Base-by-base conservation (phyloP, 2,888 invertebrate genomes). In the Oxystoma pomonae region DNA sequence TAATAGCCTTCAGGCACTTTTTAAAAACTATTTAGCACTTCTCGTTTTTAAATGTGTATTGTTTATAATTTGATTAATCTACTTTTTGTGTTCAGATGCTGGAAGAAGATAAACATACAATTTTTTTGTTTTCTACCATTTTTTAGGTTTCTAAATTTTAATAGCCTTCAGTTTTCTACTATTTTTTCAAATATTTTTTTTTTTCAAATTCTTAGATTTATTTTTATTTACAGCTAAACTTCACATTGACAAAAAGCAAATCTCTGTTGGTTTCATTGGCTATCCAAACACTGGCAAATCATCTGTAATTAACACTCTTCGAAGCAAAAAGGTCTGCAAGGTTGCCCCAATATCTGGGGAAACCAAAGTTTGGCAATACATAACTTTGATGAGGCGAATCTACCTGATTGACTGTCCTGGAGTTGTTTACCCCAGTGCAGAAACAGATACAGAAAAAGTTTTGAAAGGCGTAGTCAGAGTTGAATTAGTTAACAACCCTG, bases 201-300 rank as follows among this genome's bases (percentile, higher is more conserved):
- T 57, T 57, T 57, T 9, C 21, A 18, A 58, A 58, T 35, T 16
- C 16, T 17, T 16, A 12, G 9, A 16, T 20, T 59, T n/a, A n/a
- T 56, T 71, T 70, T 59, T 35, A 21, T 59, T 69, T 70, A 16
- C 61, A 77, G 77, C 74, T 5, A 97, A 97, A 81, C 83, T 99
- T 16, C 99, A 99, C 75, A 84, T 90, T 64, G 98, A 99, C 77
- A 96, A 96, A 77, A 97, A 97, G 75, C 98, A 99, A 83, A 99
- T 99, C 65, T 97, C 96, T 77, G 96, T 99, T 58, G 99, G 99
- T 1, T 92, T 99, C 71, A 96, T 99, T 77, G 99, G 99, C 0
- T 99, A 98, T 79, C 99, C 99, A 1, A 99, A 99, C 83, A 95
- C 95, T 2, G 99, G 99, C 0, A 99, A 99, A 81, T 98, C 97